Evolutionary conservation across 2,888 invertebrate species (phyloP).

Genomic region (Chymomyza amoena): DNA sequence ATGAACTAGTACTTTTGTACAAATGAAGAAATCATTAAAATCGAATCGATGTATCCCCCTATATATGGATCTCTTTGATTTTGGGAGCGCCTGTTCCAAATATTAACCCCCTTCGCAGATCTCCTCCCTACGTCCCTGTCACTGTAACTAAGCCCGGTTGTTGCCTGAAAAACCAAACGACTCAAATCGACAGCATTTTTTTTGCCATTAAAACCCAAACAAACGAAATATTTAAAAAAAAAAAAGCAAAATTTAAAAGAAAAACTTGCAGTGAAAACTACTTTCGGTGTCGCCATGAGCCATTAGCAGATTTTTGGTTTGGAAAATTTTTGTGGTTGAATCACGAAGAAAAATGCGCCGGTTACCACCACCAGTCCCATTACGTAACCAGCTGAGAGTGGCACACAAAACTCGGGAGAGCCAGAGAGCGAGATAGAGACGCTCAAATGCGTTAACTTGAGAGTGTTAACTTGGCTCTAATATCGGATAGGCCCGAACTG

Average conservation of each 20-base stretch:
- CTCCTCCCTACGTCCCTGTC: neutral
- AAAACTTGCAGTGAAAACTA: constrained; percentile 46
- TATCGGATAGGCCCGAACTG: neutral
- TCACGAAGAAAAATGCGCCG: constrained; percentile 50
- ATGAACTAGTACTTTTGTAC: no score
- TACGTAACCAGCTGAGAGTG: constrained; percentile 41
- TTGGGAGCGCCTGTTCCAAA: no score
- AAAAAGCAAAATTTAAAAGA: neutral
- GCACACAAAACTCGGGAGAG: constrained; percentile 2
- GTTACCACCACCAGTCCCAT: constrained; percentile 38
- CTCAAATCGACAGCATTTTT: constrained; percentile 27
- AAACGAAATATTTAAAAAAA: neutral
- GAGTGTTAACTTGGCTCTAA: neutral
- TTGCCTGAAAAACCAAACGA: neutral
- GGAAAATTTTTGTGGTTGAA: constrained; percentile 44
- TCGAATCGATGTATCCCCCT: no score
- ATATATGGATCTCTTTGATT: no score
- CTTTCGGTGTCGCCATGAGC: constrained; percentile 46
- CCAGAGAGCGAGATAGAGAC: constrained; percentile 9
- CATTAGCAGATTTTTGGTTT: constrained; percentile 31
- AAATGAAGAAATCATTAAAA: no score
- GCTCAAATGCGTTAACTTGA: neutral
- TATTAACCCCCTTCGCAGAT: no score
- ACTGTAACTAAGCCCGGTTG: constrained; percentile 12
- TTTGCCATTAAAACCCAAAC: constrained; percentile 17